Evolutionary conservation across 2,797 vertebrate genomes (phyloP), one percentile per base, ranked within the genome.

Genomic region (Coregonus suidteri): DNA sequence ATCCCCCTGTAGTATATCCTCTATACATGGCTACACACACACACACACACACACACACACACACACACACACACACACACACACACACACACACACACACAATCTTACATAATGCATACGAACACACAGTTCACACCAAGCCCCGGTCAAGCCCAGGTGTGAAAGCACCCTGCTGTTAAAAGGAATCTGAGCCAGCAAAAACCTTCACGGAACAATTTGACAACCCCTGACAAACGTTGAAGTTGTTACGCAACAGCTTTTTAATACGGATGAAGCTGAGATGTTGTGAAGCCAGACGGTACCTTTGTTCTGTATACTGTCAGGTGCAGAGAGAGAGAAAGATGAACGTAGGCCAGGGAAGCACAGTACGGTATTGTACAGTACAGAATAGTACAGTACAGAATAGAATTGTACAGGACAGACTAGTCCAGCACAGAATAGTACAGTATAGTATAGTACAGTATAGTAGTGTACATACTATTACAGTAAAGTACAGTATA

Each of bases 251-350:
- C 78, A 86, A 88, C 81, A 14, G 18, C 41, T 30, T 71, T 13
- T 13, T 83, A 89, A 87, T 90, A 86, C 83, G 78, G 77, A 91
- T 86, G 86, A 90, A 86, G 77, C 72, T 76, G 85, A 90, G 82
- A 90, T 84, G 85, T 81, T 85, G 77, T 85, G 84, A 86, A 86
- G 78, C 56, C 51, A 80, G 76, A 77, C 74, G 18, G 73, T 75
- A 82, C 79, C 78, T 91, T 86, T 85, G 81, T 85, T 51, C 81
- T 76, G 35, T 53, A 25, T 78, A 79, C 52, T 56, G 54, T 13
- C 54, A 62, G 70, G 30, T 25, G 30, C n/a, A 72, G 35, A 64
- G 35, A 75, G 16, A 30, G 71, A 37, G 47, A 20, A 31, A 31
- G 72, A 75, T 62, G 54, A 79, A 66, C 41, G 25, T 7, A 62